phyloP scores from a whole-genome alignment of 2,113 vertebrate genomes.

The Chlamydotis undulata region DNA sequence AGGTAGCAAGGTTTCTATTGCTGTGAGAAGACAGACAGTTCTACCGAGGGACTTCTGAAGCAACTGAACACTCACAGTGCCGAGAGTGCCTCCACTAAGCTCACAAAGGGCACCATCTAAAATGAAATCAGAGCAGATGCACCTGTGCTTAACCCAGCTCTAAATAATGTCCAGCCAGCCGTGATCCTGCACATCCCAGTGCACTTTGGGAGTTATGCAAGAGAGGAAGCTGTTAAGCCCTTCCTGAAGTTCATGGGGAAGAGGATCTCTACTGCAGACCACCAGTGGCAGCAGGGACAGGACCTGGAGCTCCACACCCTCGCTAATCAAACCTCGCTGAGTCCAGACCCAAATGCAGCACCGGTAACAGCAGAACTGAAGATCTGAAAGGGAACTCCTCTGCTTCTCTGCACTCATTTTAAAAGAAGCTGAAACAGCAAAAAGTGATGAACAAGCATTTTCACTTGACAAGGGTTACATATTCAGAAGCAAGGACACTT shows the following conservation, averaged over 20 bases:
- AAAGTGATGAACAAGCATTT: not conserved
- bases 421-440: not conserved
- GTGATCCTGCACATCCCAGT: not conserved
- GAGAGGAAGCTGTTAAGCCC: constrained; percentile 26
- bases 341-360: not conserved
- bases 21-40: not conserved
- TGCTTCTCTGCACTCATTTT: not conserved
- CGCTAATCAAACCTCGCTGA: not conserved
- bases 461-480: not conserved
- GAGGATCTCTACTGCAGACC: not conserved
- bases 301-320: not conserved
- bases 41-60: not conserved
- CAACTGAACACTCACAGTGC: not conserved
- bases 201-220: not conserved
- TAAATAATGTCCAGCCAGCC: constrained; percentile 26
- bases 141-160: constrained; percentile 15
- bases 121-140: constrained; percentile 34
- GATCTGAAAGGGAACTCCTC: not conserved
- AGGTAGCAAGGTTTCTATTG: not conserved
- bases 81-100: not conserved
- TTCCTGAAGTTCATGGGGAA: not conserved
- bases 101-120: not conserved
- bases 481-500: not conserved
- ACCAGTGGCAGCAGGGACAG: not conserved
- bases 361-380: not conserved